Conservation (phyloP, 2,113 vertebrate genomes). For the Psephotus haematonotus region DNA sequence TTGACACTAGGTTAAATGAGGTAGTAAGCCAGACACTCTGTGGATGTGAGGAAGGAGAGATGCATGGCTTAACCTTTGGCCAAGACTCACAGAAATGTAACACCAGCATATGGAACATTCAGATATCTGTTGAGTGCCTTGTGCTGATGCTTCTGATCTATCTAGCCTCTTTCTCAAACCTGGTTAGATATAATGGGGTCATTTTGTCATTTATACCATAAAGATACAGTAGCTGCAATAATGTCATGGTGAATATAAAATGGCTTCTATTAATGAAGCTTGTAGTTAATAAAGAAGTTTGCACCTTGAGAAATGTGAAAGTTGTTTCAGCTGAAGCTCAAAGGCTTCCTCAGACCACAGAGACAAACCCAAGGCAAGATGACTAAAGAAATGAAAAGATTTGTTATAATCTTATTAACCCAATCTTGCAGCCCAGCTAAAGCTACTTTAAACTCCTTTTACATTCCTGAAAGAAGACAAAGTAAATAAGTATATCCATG, state of each 20-base stretch:
- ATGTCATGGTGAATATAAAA: neutral
- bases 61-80: neutral
- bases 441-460: constrained; percentile 69
- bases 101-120: neutral
- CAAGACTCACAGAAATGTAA: neutral
- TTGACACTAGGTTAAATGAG: neutral
- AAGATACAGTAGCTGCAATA: neutral
- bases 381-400: constrained; percentile 45
- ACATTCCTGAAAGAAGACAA: constrained; percentile 64
- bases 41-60: neutral
- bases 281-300: constrained; percentile 24
- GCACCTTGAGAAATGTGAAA: neutral
- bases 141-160: neutral
- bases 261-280: neutral
- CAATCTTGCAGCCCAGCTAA: constrained; percentile 59
- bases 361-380: constrained; percentile 16
- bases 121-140: neutral
- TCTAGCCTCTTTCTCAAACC: neutral
- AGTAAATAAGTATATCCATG: constrained; percentile 59
- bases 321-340: neutral
- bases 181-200: neutral
- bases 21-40: neutral
- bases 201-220: neutral
- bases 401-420: constrained; percentile 67
- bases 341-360: neutral